Evolutionary conservation across 2,797 vertebrate species (phyloP), one percentile per base, ranked within the genome.

Genomic region (Craterocephalus amniculus): DNA sequence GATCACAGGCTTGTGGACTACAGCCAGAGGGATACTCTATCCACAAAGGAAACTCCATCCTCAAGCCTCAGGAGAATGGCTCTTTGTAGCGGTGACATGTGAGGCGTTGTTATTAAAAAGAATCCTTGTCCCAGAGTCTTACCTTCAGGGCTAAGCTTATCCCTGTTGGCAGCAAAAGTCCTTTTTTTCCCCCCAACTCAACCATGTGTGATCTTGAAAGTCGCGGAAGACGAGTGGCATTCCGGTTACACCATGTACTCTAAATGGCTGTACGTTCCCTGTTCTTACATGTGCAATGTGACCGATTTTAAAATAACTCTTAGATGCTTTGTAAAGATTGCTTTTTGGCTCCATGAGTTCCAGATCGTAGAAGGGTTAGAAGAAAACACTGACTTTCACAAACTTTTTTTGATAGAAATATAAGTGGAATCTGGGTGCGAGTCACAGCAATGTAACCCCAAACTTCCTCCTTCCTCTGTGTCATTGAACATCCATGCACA

Each of bases 31-130:
- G 91, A 82, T 4, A 92, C 85, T 87, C 79, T 86, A 93, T 88
- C 89, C 88, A 38, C 70, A 16, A 60, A 82, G 84, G 92, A 90
- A 93, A 93, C 86, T 67, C 80, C 87, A 92, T 92, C 90, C 90
- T 32, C 34, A 4, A 74, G 75, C 69, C 71, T 70, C 71, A 14
- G 64, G 73, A 92, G 85, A 91, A 88, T 78, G 76, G 78, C 72
- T 76, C 87, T 86, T 93, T 93, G 91, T 92, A 35, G 34, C 11
- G 16, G 43, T 69, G 87, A 89, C 85, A 81, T 86, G 73, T 63
- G 82, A 90, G 70, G 83, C 80, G 34, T 81, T 73, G 67, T 80
- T 81, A 72, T 74, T 81, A 79, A 78, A 84, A 81, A 79, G 74
- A 80, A 34, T 72, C 87, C 70, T 76, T 82, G 70, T 86, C 77